A percentile compares a stretch with the other conserved stretches of the same genome.
phyloP scores from a whole-genome alignment of 2,797 vertebrate species.

The Anisognathus igniventris region DNA sequence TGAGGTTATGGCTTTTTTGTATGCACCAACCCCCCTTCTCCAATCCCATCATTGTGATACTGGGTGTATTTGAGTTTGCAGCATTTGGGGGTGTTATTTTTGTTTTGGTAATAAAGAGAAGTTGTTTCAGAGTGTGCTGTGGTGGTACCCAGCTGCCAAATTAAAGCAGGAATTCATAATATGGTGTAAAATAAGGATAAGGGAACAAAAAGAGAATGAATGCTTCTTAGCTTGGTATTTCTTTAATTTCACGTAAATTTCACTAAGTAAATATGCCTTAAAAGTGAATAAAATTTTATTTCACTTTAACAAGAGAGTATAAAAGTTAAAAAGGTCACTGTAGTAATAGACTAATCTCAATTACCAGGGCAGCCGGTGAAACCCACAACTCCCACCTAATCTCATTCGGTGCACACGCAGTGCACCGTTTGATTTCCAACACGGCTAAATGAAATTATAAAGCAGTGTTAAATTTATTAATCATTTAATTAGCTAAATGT shows the following conservation, averaged over 20 bases:
- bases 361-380: slow-evolving; percentile 88
- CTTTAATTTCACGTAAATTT: slow-evolving; percentile 78
- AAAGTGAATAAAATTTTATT: slow-evolving; percentile 89
- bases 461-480: slow-evolving; percentile 99
- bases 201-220: background rate
- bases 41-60: fast-evolving
- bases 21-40: background rate
- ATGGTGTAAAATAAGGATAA: background rate
- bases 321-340: slow-evolving; percentile 97
- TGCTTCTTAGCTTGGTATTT: slow-evolving; percentile 56
- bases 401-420: slow-evolving; percentile 86
- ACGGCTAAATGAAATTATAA: slow-evolving; percentile 95
- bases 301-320: slow-evolving; percentile 86
- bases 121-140: background rate
- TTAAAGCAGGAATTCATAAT: background rate
- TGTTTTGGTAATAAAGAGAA: background rate
- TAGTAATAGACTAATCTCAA: slow-evolving; percentile 97
- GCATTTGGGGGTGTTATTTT: background rate
- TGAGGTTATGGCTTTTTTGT: background rate
- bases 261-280: slow-evolving; percentile 83
- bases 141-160: background rate
- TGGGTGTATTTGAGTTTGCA: background rate
- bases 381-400: slow-evolving; percentile 88
- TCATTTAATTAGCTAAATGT: slow-evolving; percentile 99
- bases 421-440: slow-evolving; percentile 92